phyloP scores from a whole-genome alignment of 2,113 vertebrate species.

The Thermophis baileyi region DNA sequence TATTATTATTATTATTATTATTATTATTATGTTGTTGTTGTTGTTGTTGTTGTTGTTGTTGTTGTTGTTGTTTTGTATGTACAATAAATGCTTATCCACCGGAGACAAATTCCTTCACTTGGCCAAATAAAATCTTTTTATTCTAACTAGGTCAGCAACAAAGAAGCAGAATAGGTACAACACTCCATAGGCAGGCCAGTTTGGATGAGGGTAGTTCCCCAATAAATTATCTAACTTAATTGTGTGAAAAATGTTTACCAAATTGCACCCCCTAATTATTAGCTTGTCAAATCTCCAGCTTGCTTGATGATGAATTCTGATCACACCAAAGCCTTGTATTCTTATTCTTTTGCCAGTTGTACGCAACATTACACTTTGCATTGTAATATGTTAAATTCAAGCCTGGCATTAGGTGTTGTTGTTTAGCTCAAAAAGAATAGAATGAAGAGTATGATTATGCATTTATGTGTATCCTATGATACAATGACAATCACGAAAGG shows the following conservation, averaged over 20 bases:
- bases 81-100: background rate
- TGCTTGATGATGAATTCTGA: background rate
- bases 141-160: background rate
- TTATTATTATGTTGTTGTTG: too few species aligned
- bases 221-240: background rate
- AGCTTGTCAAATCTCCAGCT: background rate
- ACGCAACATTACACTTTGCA: background rate
- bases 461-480: background rate
- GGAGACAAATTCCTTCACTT: background rate
- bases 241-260: background rate
- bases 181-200: rapidly evolving
- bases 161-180: background rate
- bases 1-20: too few species aligned
- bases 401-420: background rate
- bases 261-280: background rate
- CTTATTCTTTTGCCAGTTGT: rapidly evolving
- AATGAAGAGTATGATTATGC: background rate
- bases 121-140: background rate
- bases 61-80: background rate
- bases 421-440: background rate
- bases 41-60: too few species aligned
- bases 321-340: background rate
- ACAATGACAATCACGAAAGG: background rate
- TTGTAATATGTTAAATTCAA: background rate
- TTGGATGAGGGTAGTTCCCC: slow-evolving; percentile 1